Conservation (phyloP, 2,797 vertebrate genomes). For the Pangasius mekongensis region DNA sequence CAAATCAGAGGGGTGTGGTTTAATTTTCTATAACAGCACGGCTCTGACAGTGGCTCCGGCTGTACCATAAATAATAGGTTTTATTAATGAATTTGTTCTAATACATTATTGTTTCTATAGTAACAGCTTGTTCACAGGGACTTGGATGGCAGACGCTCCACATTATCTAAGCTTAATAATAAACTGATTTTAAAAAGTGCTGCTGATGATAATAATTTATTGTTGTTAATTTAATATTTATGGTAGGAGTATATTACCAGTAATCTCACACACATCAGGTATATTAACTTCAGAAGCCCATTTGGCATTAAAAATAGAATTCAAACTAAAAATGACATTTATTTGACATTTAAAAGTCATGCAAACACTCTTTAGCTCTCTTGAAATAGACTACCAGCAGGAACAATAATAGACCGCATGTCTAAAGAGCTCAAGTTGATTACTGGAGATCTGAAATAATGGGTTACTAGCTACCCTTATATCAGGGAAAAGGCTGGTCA, state of each 20-base stretch:
- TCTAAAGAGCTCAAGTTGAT: conserved; percentile 35
- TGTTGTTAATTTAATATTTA: not conserved
- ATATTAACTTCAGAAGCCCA: no score
- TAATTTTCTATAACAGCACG: not conserved
- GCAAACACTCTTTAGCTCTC: not conserved
- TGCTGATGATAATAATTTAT: not conserved
- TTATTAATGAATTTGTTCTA: not conserved
- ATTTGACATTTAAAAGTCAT: not conserved
- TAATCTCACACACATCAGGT: not conserved
- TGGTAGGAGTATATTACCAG: not conserved
- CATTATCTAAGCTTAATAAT: not conserved
- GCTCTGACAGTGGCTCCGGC: not conserved
- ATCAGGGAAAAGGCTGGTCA: conserved; percentile 4
- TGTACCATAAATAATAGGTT: not conserved
- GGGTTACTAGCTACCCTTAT: not conserved
- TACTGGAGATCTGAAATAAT: conserved; percentile 35
- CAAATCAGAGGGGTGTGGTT: not conserved
- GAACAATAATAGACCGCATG: not conserved
- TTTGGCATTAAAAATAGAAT: not conserved
- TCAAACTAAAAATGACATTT: not conserved
- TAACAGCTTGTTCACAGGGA: not conserved
- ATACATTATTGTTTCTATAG: not conserved
- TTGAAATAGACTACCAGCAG: conserved; percentile 30
- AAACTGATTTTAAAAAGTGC: not conserved
- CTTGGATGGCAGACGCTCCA: not conserved